Evolutionary conservation across 2,888 invertebrate genomes (phyloP).

Genomic region (Lochmaea crataegi): DNA sequence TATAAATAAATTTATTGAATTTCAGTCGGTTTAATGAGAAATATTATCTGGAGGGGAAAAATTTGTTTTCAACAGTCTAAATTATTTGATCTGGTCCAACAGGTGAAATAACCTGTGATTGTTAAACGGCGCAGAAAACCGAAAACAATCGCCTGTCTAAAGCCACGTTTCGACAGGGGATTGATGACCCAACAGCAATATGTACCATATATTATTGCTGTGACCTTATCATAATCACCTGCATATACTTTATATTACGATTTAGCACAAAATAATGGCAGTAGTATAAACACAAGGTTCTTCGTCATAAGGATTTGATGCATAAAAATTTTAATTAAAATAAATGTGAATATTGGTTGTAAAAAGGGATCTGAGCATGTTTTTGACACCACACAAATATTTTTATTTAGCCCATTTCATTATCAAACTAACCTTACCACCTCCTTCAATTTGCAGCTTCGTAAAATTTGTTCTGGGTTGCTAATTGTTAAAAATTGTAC

Average conservation of each 20-base stretch:
- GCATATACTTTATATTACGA: constrained; percentile 51
- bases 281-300: neutral
- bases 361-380: no score
- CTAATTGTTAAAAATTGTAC: no score
- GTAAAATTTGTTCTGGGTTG: no score
- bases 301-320: no score
- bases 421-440: no score
- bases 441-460: no score
- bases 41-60: neutral
- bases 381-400: no score
- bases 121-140: constrained; percentile 37
- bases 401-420: no score
- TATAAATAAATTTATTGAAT: neutral
- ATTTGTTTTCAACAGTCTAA: constrained; percentile 9
- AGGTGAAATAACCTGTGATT: constrained; percentile 54
- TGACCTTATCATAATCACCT: constrained; percentile 61
- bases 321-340: no score
- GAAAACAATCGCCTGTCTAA: constrained; percentile 63
- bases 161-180: constrained; percentile 69
- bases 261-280: constrained; percentile 14
- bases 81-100: constrained; percentile 52
- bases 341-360: no score
- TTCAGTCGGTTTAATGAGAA: neutral
- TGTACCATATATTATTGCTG: constrained; percentile 54
- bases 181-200: constrained; percentile 68